Percentiles rank a stretch among this genome's conserved stretches.
Evolutionary conservation across 2,797 vertebrate genomes (phyloP).

Genomic region (Coreius guichenoti): DNA sequence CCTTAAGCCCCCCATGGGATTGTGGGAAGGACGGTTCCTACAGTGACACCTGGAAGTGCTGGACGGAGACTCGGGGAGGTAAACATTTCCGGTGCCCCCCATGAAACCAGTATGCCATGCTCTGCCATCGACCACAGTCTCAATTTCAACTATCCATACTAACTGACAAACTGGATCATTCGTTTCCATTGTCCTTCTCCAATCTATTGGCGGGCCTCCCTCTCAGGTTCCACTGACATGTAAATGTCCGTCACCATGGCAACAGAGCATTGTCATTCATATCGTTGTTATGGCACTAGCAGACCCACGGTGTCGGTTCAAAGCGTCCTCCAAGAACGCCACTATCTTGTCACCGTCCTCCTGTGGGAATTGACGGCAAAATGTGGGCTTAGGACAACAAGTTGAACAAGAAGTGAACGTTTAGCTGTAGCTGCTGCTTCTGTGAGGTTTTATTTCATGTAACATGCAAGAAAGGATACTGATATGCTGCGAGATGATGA

Average conservation of each 20-base stretch:
- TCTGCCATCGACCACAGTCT: not conserved
- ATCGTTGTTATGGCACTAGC: constrained; percentile 50
- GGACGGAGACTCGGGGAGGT: not conserved
- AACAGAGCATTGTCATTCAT: constrained; percentile 49
- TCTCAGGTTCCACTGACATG: constrained; percentile 22
- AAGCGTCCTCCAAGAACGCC: constrained; percentile 78
- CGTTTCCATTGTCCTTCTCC: constrained; percentile 11
- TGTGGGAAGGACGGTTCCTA: constrained; percentile 24
- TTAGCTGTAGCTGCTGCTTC: not conserved
- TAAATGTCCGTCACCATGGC: constrained; percentile 19
- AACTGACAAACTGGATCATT: constrained; percentile 19
- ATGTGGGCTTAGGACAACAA: not conserved
- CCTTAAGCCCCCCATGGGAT: not conserved
- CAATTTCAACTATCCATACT: constrained; percentile 8
- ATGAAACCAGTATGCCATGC: constrained; percentile 1
- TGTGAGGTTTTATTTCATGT: not conserved
- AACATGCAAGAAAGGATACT: not conserved
- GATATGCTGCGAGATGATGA: not conserved
- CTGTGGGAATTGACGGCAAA: constrained; percentile 64
- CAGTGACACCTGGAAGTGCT: constrained; percentile 27
- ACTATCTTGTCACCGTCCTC: constrained; percentile 83
- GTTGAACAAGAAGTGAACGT: not conserved
- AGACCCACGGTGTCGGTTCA: constrained; percentile 57
- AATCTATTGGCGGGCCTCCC: not conserved
- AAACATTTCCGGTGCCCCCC: not conserved